Percentiles rank a stretch among this genome's conserved stretches.
phyloP scores from a whole-genome alignment of 2,797 vertebrate species.

The Lithobates pipiens region DNA sequence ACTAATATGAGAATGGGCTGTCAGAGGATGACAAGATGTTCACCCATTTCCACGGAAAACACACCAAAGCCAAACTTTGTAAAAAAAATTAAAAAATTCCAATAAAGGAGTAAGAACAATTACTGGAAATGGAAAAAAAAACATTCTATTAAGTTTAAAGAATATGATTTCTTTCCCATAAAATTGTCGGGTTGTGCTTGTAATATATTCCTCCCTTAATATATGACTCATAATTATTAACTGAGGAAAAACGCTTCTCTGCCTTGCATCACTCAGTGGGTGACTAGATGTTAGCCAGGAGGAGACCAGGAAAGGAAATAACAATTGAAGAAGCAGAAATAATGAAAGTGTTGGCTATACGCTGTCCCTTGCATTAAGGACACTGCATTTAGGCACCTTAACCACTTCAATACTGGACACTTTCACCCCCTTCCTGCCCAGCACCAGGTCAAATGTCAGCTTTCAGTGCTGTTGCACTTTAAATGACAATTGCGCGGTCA shows the following conservation, averaged over 20 bases:
- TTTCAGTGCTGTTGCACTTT: no score
- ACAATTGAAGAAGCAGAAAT: neutral
- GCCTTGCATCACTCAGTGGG: neutral
- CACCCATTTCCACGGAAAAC: conserved; percentile 13
- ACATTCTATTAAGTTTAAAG: conserved; percentile 5
- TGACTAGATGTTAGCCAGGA: neutral
- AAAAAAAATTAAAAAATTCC: neutral
- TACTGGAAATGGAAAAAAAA: conserved; percentile 11
- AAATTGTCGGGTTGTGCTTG: conserved; percentile 20
- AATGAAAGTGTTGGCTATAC: neutral
- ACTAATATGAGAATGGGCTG: conserved; percentile 24
- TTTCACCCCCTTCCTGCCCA: no score
- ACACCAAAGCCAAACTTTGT: conserved; percentile 11
- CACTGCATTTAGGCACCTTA: no score
- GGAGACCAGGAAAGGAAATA: neutral
- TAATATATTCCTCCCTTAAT: neutral
- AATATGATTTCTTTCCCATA: conserved; percentile 35
- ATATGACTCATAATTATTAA: conserved; percentile 4
- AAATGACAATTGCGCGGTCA: no score
- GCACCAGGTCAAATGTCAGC: no score
- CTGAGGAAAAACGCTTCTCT: neutral
- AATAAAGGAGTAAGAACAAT: neutral
- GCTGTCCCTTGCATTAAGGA: neutral
- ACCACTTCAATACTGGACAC: no score
- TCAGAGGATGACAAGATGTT: conserved; percentile 36